These are phyloP conservation scores for Hydrocynus forskahlii DNA, from an alignment of 2,797 vertebrate genomes.

Conservation along the genomic window DNA sequence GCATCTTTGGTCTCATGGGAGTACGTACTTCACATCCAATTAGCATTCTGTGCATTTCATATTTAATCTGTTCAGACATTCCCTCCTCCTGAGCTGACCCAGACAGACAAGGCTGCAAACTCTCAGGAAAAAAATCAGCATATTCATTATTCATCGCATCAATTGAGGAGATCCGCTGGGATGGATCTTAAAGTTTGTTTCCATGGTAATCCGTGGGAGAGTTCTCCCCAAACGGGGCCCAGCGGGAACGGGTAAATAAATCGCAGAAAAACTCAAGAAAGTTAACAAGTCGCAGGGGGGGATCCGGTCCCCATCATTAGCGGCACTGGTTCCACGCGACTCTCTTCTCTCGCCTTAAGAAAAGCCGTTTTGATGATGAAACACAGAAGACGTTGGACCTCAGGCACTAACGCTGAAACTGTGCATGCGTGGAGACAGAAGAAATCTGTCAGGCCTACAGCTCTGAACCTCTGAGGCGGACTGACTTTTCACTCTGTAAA, in stretches of 20 bases:
- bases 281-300: conserved; percentile 62
- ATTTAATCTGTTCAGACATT: conserved; percentile 30
- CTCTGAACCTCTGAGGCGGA: not conserved
- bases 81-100: conserved; percentile 46
- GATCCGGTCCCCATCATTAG: conserved; percentile 48
- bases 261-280: conserved; percentile 61
- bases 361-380: conserved; percentile 28
- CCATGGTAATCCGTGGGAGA: conserved; percentile 74
- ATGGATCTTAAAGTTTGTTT: conserved; percentile 69
- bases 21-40: not conserved
- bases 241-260: conserved; percentile 58
- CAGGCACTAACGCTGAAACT: not conserved
- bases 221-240: conserved; percentile 52
- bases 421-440: not conserved
- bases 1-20: not conserved
- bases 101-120: conserved; percentile 47
- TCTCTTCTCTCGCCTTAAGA: conserved; percentile 30
- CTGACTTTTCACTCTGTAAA: not conserved
- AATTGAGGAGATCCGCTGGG: conserved; percentile 54
- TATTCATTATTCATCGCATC: conserved; percentile 57
- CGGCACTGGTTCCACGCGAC: conserved; percentile 1
- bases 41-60: conserved; percentile 22
- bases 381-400: conserved; percentile 2
- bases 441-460: conserved; percentile 1
- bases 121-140: conserved; percentile 13